Percentiles rank a stretch among this genome's conserved stretches.
Evolutionary conservation across 2,113 vertebrate species (phyloP).

Genomic region (Bambusicola thoracicus): DNA sequence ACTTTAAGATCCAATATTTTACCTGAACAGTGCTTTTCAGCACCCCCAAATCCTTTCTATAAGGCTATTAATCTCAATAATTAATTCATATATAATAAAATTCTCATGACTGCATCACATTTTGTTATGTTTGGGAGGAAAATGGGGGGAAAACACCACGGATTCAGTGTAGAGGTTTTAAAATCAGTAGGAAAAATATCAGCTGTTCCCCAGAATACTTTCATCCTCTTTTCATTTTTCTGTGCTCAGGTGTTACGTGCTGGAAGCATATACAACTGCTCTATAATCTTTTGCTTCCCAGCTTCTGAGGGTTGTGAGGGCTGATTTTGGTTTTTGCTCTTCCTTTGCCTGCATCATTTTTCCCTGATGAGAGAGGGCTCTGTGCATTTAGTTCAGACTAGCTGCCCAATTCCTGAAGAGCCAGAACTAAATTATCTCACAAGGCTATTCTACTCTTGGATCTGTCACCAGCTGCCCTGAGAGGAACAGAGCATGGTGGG

Average conservation of each 20-base stretch:
- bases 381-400: neutral
- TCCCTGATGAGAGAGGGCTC: neutral
- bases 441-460: neutral
- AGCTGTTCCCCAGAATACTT: neutral
- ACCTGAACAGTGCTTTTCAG: neutral
- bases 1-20: neutral
- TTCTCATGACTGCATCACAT: neutral
- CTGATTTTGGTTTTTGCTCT: neutral
- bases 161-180: neutral
- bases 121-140: neutral
- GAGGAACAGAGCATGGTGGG: neutral
- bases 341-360: neutral
- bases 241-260: rapidly evolving
- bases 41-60: neutral
- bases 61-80: neutral
- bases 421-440: neutral
- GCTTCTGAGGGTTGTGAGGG: neutral
- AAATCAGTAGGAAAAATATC: neutral
- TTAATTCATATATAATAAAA: neutral
- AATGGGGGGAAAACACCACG: rapidly evolving
- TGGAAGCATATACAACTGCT: neutral
- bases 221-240: neutral
- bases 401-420: neutral
- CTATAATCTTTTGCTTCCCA: neutral
- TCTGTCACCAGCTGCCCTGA: neutral